phyloP scores from a whole-genome alignment of 2,113 vertebrate genomes.

The Phalacrocorax aristotelis region DNA sequence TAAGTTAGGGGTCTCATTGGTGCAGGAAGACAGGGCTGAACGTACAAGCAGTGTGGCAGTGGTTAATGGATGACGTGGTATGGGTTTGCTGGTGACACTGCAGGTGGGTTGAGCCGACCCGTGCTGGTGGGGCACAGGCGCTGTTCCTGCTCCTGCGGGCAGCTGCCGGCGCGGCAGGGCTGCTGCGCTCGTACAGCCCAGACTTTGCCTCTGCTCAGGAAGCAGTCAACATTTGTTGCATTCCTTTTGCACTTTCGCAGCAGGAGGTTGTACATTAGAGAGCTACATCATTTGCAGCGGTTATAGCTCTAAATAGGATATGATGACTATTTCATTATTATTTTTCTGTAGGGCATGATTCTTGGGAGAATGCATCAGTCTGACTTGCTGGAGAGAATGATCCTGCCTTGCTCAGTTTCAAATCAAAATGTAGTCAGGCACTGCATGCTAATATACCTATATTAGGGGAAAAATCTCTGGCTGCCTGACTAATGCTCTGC shows the following conservation, averaged over 20 bases:
- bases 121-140: accelerated
- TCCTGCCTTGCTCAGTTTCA: not conserved
- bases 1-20: accelerated
- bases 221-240: accelerated
- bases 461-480: not conserved
- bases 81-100: not conserved
- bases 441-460: not conserved
- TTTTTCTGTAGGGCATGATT: slow-evolving; percentile 32
- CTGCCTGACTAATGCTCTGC: slow-evolving; percentile 11
- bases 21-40: not conserved
- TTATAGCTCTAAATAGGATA: slow-evolving; percentile 43
- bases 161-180: accelerated
- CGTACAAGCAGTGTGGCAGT: not conserved
- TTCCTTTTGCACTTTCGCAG: not conserved
- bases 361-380: slow-evolving; percentile 18
- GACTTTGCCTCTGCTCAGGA: accelerated
- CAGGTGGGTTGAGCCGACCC: accelerated
- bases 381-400: slow-evolving; percentile 8
- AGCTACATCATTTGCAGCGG: slow-evolving; percentile 7
- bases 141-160: not conserved
- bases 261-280: not conserved
- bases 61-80: not conserved
- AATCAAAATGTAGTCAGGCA: not conserved
- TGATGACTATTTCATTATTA: slow-evolving; percentile 59
- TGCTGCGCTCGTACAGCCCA: accelerated